Evolutionary conservation across 64 coral and sea anemone species (phyloP).

Genomic region (Anthopleura sola): DNA sequence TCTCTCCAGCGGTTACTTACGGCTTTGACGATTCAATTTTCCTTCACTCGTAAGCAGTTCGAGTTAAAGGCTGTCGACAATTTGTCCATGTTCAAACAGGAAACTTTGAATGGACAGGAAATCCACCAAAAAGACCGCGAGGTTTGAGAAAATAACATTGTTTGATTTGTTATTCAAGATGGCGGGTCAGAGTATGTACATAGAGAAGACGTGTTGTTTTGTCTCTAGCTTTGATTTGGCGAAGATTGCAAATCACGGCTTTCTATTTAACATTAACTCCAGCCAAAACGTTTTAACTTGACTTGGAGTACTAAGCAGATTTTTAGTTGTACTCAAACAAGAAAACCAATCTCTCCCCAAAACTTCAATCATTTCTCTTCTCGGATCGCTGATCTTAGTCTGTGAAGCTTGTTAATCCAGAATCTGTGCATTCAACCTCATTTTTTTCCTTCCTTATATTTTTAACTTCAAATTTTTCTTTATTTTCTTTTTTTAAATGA

Average conservation of each 20-base stretch:
- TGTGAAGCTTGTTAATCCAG: not conserved
- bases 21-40: conserved; percentile 26
- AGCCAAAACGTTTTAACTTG: not conserved
- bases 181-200: conserved; percentile 35
- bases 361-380: not conserved
- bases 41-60: not conserved
- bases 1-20: conserved; percentile 10
- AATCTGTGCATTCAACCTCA: not conserved
- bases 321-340: not conserved
- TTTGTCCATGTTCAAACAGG: conserved; percentile 30
- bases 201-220: conserved; percentile 21
- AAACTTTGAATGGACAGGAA: conserved; percentile 44
- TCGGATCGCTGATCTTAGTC: not conserved
- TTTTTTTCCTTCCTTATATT: not conserved
- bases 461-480: not conserved
- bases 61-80: conserved; percentile 9
- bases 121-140: conserved; percentile 30
- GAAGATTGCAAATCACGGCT: not conserved
- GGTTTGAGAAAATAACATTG: conserved; percentile 33
- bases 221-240: not conserved
- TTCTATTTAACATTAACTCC: not conserved
- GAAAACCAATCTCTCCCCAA: not conserved
- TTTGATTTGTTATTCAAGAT: conserved; percentile 47
- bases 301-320: not conserved
- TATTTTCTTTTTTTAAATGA: not conserved